Conservation (phyloP, 92 coral and sea anemone genomes). For the Porites lobata region DNA sequence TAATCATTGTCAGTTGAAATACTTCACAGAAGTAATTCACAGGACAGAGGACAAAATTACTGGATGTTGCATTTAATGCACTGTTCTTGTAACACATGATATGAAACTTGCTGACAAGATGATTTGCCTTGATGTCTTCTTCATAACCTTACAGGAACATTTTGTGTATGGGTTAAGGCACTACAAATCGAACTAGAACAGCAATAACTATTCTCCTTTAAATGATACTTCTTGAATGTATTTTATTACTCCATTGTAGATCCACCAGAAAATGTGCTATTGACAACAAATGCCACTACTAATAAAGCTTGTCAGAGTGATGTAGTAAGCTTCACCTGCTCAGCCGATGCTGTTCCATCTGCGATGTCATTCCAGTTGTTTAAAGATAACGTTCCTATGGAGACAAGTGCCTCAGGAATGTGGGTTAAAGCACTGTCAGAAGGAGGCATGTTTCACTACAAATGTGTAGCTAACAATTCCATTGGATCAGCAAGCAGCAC, state of each 20-base stretch:
- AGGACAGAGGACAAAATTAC: too few relatives aligned
- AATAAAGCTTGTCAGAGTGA: slow-evolving; percentile 10
- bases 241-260: background rate
- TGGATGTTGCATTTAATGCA: too few relatives aligned
- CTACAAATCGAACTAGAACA: too few relatives aligned
- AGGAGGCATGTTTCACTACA: slow-evolving; percentile 41
- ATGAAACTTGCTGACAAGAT: too few relatives aligned
- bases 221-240: too few relatives aligned
- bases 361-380: slow-evolving; percentile 41
- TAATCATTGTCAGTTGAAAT: too few relatives aligned
- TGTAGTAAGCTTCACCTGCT: slow-evolving; percentile 27
- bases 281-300: background rate
- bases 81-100: too few relatives aligned
- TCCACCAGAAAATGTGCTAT: slow-evolving; percentile 15
- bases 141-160: too few relatives aligned
- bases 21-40: too few relatives aligned
- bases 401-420: slow-evolving; percentile 6
- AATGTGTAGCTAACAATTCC: slow-evolving; percentile 49
- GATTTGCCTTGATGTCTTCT: too few relatives aligned
- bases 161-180: too few relatives aligned
- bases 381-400: slow-evolving; percentile 2
- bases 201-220: too few relatives aligned
- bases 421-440: background rate
- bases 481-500: slow-evolving; percentile 42
- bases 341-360: slow-evolving; percentile 41